Evolutionary conservation across 2,888 invertebrate genomes (phyloP).

Genomic region (Drosophila tripunctata): DNA sequence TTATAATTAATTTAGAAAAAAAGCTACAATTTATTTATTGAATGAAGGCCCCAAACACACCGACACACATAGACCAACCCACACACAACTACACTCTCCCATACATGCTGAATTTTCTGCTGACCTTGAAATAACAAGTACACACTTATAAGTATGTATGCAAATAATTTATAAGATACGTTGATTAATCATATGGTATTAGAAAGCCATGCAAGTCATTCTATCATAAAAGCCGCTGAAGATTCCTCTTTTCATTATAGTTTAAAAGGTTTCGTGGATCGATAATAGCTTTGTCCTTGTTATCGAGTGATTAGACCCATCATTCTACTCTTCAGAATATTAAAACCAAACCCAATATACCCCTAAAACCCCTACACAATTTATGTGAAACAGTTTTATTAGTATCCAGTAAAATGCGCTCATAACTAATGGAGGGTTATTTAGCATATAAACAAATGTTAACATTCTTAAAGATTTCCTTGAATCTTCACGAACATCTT

Average conservation of each 20-base stretch:
- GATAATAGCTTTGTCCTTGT: background rate
- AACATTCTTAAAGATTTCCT: no score
- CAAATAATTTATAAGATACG: background rate
- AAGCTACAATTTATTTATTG: slow-evolving; percentile 46
- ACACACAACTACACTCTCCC: background rate
- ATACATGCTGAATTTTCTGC: background rate
- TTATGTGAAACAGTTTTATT: no score
- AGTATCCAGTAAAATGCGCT: no score
- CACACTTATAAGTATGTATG: background rate
- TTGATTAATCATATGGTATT: slow-evolving; percentile 10
- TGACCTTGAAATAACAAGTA: slow-evolving; percentile 25
- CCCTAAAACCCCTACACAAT: no score
- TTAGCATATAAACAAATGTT: no score
- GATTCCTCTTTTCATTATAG: background rate
- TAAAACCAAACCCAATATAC: background rate
- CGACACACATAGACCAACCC: background rate
- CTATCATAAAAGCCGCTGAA: background rate
- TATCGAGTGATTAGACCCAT: background rate
- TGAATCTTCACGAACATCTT: no score
- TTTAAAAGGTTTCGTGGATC: background rate
- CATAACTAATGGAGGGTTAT: no score
- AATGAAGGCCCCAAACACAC: slow-evolving; percentile 2
- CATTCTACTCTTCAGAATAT: no score
- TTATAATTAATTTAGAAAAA: slow-evolving; percentile 37
- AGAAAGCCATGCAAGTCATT: slow-evolving; percentile 13